A percentile compares a stretch with the other conserved stretches of the same genome.
Conservation (phyloP, 2,113 vertebrate species). For the Aptenodytes patagonicus region DNA sequence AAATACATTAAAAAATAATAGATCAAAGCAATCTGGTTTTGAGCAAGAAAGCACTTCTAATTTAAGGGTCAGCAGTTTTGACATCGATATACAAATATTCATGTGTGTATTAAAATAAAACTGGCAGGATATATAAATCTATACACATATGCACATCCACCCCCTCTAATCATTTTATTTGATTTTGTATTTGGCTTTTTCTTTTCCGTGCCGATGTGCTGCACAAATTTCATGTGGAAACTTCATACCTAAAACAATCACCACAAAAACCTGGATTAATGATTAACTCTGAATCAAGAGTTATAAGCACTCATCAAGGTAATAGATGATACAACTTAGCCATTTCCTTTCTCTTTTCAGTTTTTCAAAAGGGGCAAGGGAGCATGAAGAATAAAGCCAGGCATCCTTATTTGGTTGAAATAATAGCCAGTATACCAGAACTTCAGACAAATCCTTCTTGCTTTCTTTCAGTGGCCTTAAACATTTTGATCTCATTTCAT, state of each 20-base stretch:
- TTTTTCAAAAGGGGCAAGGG: conserved; percentile 68
- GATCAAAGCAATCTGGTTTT: conserved; percentile 34
- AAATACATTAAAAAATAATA: conserved; percentile 55
- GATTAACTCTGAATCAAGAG: conserved; percentile 56
- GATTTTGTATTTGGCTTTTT: conserved; percentile 26
- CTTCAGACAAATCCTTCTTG: conserved; percentile 67
- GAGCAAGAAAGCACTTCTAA: conserved; percentile 18
- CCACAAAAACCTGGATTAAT: conserved; percentile 50
- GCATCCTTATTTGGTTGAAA: conserved; percentile 71
- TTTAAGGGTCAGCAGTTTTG: conserved; percentile 47
- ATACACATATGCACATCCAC: neutral
- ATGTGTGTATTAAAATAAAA: conserved; percentile 32
- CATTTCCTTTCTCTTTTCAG: conserved; percentile 69
- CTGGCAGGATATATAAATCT: neutral
- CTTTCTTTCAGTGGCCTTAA: conserved; percentile 65
- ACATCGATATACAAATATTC: conserved; percentile 18
- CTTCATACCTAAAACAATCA: conserved; percentile 45
- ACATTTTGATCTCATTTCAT: conserved; percentile 72
- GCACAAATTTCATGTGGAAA: neutral
- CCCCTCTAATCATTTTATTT: conserved; percentile 4
- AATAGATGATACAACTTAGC: conserved; percentile 67
- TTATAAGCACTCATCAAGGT: conserved; percentile 66
- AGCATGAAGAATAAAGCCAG: conserved; percentile 68
- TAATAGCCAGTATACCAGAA: conserved; percentile 67
- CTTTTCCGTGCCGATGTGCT: neutral